Evolutionary conservation across 2,797 vertebrate species (phyloP).

Genomic region (Intellagama lesueurii): DNA sequence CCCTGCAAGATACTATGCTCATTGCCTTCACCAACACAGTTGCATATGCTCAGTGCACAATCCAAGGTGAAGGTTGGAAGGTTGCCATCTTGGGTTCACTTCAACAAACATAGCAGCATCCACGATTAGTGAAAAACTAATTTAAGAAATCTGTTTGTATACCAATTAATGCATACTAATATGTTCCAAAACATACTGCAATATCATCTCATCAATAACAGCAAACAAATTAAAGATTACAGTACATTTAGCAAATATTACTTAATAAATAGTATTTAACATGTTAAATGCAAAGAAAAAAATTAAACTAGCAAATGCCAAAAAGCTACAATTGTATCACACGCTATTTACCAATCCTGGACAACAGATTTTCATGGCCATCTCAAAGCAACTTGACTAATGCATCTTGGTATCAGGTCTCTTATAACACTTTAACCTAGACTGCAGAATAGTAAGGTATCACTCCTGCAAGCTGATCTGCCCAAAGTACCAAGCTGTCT

Average conservation of each 20-base stretch:
- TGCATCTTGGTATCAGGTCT: background rate
- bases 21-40: background rate
- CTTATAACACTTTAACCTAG: slow-evolving; percentile 20
- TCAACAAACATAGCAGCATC: background rate
- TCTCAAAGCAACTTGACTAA: slow-evolving; percentile 2
- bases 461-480: slow-evolving; percentile 6
- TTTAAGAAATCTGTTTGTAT: background rate
- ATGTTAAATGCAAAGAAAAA: background rate
- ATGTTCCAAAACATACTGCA: background rate
- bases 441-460: slow-evolving; percentile 12
- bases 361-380: rapidly evolving
- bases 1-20: background rate
- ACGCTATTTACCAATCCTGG: background rate
- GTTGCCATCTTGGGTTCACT: background rate
- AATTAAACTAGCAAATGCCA: background rate
- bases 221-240: background rate
- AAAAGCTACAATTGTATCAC: background rate
- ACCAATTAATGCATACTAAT: background rate
- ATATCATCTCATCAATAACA: background rate
- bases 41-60: background rate
- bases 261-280: background rate
- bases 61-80: background rate
- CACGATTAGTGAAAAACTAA: background rate
- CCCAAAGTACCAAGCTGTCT: rapidly evolving
- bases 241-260: background rate